phyloP scores from a whole-genome alignment of 2,888 invertebrate species.

The Eristalis intricaria region DNA sequence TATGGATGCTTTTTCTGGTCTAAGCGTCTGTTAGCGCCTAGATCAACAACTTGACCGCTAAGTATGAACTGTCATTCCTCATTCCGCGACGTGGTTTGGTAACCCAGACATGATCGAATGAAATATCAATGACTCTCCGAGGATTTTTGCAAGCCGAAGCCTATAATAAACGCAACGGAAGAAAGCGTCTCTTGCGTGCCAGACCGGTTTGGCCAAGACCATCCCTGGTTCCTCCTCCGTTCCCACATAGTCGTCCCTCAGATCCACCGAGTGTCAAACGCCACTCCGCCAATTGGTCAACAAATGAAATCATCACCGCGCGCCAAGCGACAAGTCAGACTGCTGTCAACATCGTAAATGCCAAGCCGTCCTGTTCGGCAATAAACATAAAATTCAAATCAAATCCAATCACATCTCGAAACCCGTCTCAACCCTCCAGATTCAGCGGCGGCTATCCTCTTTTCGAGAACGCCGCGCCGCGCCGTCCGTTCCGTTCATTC shows the following conservation, averaged over 20 bases:
- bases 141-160: too few species aligned
- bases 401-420: conserved; percentile 49
- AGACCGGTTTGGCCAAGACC: too few species aligned
- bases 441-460: neutral
- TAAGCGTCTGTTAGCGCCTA: too few species aligned
- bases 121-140: too few species aligned
- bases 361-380: neutral
- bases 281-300: neutral
- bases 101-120: too few species aligned
- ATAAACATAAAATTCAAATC: conserved; percentile 25
- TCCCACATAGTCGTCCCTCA: neutral
- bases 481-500: conserved; percentile 24
- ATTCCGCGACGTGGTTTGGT: too few species aligned
- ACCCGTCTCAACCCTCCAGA: conserved; percentile 6
- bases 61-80: too few species aligned
- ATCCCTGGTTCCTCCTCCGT: neutral
- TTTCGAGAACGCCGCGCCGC: neutral
- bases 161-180: too few species aligned
- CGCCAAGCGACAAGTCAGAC: conserved; percentile 7
- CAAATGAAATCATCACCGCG: conserved; percentile 48
- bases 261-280: neutral
- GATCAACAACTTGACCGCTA: too few species aligned
- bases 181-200: too few species aligned
- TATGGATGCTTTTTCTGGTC: too few species aligned
- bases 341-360: conserved; percentile 19